Evolutionary conservation across 1,140 invertebrate genomes (phyloP).

Genomic region (Meloidogyne floridensis): DNA sequence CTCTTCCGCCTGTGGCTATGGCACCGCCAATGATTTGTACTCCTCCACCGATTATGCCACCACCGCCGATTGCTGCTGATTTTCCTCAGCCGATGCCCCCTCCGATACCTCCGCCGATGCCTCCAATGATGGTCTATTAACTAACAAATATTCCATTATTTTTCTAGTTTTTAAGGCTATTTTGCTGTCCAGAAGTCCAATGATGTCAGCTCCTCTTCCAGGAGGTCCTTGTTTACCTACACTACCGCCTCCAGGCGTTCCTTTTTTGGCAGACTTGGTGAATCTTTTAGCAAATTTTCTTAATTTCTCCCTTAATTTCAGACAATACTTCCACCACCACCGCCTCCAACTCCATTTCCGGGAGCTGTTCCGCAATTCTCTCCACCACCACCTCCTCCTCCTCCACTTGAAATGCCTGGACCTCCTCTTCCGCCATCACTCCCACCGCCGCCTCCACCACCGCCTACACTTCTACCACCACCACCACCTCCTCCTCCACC

Average conservation of each 20-base stretch:
- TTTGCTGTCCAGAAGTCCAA: conserved; percentile 10
- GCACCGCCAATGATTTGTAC: not conserved
- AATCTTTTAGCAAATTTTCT: not conserved
- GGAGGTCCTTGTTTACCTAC: conserved; percentile 18
- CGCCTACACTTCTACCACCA: not conserved
- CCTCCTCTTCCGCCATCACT: not conserved
- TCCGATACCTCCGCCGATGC: conserved; percentile 23
- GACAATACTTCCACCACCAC: not conserved
- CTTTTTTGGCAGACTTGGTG: not conserved
- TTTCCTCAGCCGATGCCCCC: conserved; percentile 27
- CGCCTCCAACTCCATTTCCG: not conserved
- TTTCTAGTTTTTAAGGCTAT: not conserved
- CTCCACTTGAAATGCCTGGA: too few species aligned
- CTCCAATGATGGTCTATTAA: conserved; percentile 9
- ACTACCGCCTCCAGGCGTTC: not conserved
- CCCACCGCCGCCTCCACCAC: not conserved
- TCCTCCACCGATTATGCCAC: not conserved
- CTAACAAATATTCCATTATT: not conserved
- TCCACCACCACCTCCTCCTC: too few species aligned
- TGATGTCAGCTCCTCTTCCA: not conserved
- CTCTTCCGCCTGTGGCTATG: not conserved
- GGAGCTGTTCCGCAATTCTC: too few species aligned
- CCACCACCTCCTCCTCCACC: not conserved
- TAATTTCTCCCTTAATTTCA: not conserved
- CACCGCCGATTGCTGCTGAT: conserved; percentile 7